A percentile compares a stretch with the other conserved stretches of the same genome.
Evolutionary conservation across 2,888 invertebrate species (phyloP).

Genomic region (Campoplex nolae): DNA sequence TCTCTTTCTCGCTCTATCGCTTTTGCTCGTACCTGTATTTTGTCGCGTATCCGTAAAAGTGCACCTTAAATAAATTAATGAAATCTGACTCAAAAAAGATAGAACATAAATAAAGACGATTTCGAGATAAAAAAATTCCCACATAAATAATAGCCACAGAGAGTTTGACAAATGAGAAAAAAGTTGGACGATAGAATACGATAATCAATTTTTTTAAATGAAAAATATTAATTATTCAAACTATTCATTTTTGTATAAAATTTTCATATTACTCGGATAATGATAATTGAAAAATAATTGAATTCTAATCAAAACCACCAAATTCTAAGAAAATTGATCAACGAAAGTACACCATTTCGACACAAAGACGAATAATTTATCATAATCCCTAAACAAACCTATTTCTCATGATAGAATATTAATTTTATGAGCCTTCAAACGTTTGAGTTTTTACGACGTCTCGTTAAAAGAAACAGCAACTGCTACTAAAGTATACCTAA

Average conservation of each 20-base stretch:
- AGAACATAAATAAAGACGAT: constrained; percentile 23
- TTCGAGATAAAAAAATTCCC: neutral
- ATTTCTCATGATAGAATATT: neutral
- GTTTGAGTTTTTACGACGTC: neutral
- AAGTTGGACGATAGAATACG: neutral
- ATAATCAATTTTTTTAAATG: neutral
- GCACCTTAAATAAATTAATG: constrained; percentile 41
- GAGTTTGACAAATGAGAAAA: neutral
- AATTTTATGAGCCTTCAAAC: neutral
- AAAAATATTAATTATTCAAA: neutral
- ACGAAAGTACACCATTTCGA: neutral
- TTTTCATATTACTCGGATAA: neutral
- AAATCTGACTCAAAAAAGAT: constrained; percentile 60
- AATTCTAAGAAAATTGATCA: neutral
- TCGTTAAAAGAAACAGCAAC: neutral
- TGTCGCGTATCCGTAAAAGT: constrained; percentile 32
- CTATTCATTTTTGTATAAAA: neutral
- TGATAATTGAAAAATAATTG: no score
- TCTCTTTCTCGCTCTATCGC: constrained; percentile 54
- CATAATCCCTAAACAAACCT: neutral
- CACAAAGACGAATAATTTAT: neutral
- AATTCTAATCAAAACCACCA: neutral
- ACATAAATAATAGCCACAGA: constrained; percentile 1
- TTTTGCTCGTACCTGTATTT: constrained; percentile 36
- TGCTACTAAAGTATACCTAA: constrained; percentile 20